These are phyloP conservation scores for Protodeltote pygarga DNA, from an alignment of 2,888 invertebrate species.

Conservation along the genomic window DNA sequence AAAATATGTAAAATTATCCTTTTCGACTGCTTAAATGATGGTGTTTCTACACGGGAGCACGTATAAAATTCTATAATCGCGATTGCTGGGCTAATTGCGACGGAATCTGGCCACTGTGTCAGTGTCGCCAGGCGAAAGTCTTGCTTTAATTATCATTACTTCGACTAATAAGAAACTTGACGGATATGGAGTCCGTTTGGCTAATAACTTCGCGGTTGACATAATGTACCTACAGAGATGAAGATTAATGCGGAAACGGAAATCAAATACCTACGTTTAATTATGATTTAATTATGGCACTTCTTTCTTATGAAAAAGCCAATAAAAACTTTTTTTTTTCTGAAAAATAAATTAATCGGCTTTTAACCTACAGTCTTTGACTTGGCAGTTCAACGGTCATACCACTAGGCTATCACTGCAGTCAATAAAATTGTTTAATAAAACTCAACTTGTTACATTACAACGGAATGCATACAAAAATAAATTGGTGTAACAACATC, in stretches of 20 bases:
- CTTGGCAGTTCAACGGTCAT: no score
- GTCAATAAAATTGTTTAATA: no score
- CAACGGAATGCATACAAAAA: no score
- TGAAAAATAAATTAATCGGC: no score
- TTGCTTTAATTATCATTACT: slow-evolving; percentile 41
- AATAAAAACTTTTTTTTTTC: no score
- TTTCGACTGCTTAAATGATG: slow-evolving; percentile 15
- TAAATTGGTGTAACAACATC: no score
- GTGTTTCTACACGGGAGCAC: slow-evolving; percentile 21
- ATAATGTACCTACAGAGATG: slow-evolving; percentile 1
- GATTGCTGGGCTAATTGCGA: slow-evolving; percentile 60
- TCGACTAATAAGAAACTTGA: slow-evolving; percentile 31
- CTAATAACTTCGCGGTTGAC: slow-evolving; percentile 6
- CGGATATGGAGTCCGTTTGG: slow-evolving; percentile 25
- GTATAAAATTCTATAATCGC: slow-evolving; percentile 59
- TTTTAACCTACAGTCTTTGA: no score
- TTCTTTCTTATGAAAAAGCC: no score
- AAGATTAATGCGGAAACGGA: not conserved
- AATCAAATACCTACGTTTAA: not conserved
- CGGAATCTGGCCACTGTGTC: slow-evolving; percentile 65
- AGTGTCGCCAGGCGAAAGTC: slow-evolving; percentile 54
- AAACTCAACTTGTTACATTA: no score
- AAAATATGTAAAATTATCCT: not conserved
- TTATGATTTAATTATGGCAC: no score
- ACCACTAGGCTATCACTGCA: no score